Base-by-base conservation (phyloP, 2,888 invertebrate species). In the Microctonus brassicae region DNA sequence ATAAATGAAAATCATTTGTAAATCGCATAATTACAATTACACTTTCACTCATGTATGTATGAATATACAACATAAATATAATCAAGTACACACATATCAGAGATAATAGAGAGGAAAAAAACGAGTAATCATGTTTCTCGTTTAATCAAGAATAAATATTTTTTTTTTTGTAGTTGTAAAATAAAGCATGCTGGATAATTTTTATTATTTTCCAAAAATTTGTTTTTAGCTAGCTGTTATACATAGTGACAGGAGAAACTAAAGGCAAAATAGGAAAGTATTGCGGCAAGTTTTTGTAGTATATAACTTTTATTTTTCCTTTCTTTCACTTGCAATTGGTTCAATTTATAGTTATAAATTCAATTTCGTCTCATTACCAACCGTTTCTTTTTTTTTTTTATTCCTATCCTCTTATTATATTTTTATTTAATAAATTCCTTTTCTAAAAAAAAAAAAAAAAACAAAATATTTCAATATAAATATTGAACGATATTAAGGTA, bases 191-290 rank as follows among this genome's bases (percentile, higher is more conserved):
- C 87, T 82, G 83, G 84, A 86, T 85, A 82, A 86, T 84, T 17
- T 66, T 52, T 47, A 62, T 72, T 39, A 74, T 65, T 57, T 10
- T 29, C 39, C 17, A 29, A 29, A 52, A 72, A 73, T 69, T 73
- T 66, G 73, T 81, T 83, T 83, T 83, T 82, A 84, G 85, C 86
- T 87, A 86, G 87, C 86, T 85, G 86, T 87, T 87, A 87, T 85
- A 85, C 78, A 84, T 87, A 87, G 87, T 87, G 87, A 87, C 87
- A 87, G 87, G 87, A 87, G 87, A 87, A 87, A 87, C 86, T 87
- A 58, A 47, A 86, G 87, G 86, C 86, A 87, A 72, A 83, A 47
- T 47, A 87, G 87, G 85, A 77, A 83, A 87, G 86, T 83, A 79
- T 84, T 85, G 84, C 85, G 81, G 84, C 82, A 84, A 82, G 83